Conservation (phyloP, 2,797 vertebrate species). For the Epinephelus awoara region DNA sequence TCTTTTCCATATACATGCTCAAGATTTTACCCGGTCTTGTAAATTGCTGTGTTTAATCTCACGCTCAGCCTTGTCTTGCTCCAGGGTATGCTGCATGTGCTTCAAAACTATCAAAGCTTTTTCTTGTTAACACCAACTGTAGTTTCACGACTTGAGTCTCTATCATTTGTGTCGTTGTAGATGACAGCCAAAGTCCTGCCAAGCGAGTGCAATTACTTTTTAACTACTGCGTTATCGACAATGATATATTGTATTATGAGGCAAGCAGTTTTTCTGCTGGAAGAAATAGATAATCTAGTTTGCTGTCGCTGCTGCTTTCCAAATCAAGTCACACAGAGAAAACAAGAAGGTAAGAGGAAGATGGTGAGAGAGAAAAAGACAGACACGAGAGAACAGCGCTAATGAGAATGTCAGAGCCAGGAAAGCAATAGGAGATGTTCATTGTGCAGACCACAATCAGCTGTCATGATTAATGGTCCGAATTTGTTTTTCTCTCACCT, state of each 20-base stretch:
- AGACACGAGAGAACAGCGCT: conserved; percentile 27
- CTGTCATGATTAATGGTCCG: conserved; percentile 66
- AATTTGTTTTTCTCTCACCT: conserved; percentile 60
- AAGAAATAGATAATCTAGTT: conserved; percentile 38
- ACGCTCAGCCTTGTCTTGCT: neutral
- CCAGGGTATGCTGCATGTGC: neutral
- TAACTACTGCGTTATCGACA: conserved; percentile 17
- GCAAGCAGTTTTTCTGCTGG: conserved; percentile 3
- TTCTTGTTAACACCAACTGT: conserved; percentile 17
- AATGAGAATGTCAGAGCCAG: conserved; percentile 65
- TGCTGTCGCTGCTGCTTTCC: conserved; percentile 8
- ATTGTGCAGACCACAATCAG: conserved; percentile 46
- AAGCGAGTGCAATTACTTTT: conserved; percentile 24
- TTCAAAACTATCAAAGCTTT: conserved; percentile 11
- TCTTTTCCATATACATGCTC: neutral
- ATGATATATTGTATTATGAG: conserved; percentile 50
- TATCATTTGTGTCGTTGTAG: conserved; percentile 8
- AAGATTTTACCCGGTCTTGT: neutral
- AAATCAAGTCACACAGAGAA: conserved; percentile 40
- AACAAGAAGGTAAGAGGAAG: neutral
- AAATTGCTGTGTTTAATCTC: conserved; percentile 27
- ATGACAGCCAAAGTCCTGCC: conserved; percentile 18
- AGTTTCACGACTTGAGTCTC: neutral
- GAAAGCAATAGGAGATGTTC: conserved; percentile 63
- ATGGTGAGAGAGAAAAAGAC: conserved; percentile 19